Conservation (phyloP, 2,888 invertebrate species). For the Coleophora deauratella region DNA sequence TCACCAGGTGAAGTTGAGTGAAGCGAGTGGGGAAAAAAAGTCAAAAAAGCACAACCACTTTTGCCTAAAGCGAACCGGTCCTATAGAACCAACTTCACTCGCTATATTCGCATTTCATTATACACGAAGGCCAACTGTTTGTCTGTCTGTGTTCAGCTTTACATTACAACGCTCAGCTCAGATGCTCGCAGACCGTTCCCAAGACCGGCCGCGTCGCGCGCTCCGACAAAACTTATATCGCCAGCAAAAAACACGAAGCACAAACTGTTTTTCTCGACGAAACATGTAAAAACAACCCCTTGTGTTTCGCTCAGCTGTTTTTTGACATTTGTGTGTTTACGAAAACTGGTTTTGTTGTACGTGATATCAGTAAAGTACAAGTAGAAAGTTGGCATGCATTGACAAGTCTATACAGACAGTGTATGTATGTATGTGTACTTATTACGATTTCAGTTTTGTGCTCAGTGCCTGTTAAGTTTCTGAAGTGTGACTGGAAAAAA, state of each 20-base stretch:
- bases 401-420: slow-evolving; percentile 36
- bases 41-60: slow-evolving; percentile 41
- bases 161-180: too few species aligned
- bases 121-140: slow-evolving; percentile 36
- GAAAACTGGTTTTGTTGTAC: not conserved
- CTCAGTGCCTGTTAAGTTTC: slow-evolving; percentile 35
- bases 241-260: slow-evolving; percentile 27
- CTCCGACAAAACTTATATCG: slow-evolving; percentile 38
- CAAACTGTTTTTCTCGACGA: slow-evolving; percentile 31
- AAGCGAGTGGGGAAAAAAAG: slow-evolving; percentile 32
- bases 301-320: slow-evolving; percentile 15
- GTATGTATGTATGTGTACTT: too few species aligned
- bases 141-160: too few species aligned
- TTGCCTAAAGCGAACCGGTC: slow-evolving; percentile 67
- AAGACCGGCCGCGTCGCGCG: slow-evolving; percentile 26
- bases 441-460: slow-evolving; percentile 38
- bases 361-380: slow-evolving; percentile 22
- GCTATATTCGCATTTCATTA: slow-evolving; percentile 39
- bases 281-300: slow-evolving; percentile 25
- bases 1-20: slow-evolving; percentile 28
- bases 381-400: slow-evolving; percentile 47
- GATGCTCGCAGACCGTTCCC: slow-evolving; percentile 30
- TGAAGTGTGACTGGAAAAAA: slow-evolving; percentile 34
- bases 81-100: slow-evolving; percentile 47
- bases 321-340: slow-evolving; percentile 6